Evolutionary conservation across 1,140 invertebrate genomes (phyloP).

Genomic region (Akabosia matsudoensis): DNA sequence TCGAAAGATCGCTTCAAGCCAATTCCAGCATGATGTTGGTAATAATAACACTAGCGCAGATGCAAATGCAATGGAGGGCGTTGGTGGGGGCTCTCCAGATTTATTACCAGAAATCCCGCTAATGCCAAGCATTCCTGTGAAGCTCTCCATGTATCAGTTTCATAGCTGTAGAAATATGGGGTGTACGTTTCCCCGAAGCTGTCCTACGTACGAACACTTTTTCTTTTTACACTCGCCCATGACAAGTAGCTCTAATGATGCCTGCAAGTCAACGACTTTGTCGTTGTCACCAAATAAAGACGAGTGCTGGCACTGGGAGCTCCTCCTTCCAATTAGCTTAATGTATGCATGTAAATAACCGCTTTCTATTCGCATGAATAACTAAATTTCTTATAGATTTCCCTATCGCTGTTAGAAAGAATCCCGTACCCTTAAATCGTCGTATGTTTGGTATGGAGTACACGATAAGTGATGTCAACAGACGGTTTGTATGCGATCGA

Average conservation of each 20-base stretch:
- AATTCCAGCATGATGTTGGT: neutral
- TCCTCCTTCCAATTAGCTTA: slow-evolving; percentile 11
- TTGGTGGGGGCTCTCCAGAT: neutral
- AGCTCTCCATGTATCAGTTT: slow-evolving; percentile 16
- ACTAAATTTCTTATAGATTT: neutral
- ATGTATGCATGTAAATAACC: too few species aligned
- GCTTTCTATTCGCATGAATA: neutral
- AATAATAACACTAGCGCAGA: slow-evolving; percentile 1
- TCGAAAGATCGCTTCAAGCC: neutral
- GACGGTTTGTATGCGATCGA: neutral
- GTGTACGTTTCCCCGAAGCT: slow-evolving; percentile 26
- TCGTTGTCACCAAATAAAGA: neutral
- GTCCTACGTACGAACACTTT: slow-evolving; percentile 6
- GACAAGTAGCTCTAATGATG: neutral
- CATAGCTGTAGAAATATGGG: slow-evolving; percentile 30
- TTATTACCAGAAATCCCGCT: too few species aligned
- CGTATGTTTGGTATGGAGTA: neutral
- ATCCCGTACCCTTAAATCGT: slow-evolving; percentile 4
- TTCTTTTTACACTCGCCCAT: slow-evolving; percentile 25
- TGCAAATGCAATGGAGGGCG: neutral
- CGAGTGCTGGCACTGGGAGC: slow-evolving; percentile 32
- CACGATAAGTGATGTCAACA: neutral
- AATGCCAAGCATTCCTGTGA: neutral
- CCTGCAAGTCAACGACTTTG: neutral
- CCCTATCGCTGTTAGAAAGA: neutral